Evolutionary conservation across 2,888 invertebrate species (phyloP), one percentile per base, ranked within the genome.

Genomic region (Lepidochrysops patricia): DNA sequence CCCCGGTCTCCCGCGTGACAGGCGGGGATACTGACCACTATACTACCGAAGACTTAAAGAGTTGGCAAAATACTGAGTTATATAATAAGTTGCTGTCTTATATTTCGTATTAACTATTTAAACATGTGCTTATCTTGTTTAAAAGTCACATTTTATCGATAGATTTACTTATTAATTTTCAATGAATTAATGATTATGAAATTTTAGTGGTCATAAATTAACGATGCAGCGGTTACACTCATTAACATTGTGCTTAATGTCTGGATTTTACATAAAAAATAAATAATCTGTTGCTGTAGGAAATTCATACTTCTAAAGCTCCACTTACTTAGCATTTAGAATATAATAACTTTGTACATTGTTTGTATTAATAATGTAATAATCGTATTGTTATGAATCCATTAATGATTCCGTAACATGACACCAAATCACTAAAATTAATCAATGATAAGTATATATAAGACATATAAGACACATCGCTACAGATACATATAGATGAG

Each of bases 1-100:
- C 89, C 89, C 89, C 87, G 88, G 89, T 89, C 90, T 90, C 89
- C 88, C 89, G 89, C 88, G 89, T 89, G 89, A 89, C 88, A 90
- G 89, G 89, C 89, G 88, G 89, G 89, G 88, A 89, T 89, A 89
- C 89, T 89, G 65, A 89, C 89, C 89, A 89, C 89, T 90, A 89
- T 89, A 89, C 89, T 90, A 89, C 88, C 89, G 88, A 87, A 82
- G 87, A 87, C 19, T 32, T 19, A 7, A 1, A 1, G 2, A 0
- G 0, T 2, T 19, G 5, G 4, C 19, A 9, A 43, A 43, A 19
- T 43, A 19, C 3, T 7, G 2, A 2, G 0, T 9, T 19, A 43
- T 23, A 19, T 23, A 43, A 19, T 43, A 15, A n/a, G n/a, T n/a
- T n/a, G n/a, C 15, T 2, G 7, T 2, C 9, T 43, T 15, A 43